These are phyloP conservation scores for Pandemis corylana DNA, from an alignment of 2,888 invertebrate species.

Conservation along the genomic window DNA sequence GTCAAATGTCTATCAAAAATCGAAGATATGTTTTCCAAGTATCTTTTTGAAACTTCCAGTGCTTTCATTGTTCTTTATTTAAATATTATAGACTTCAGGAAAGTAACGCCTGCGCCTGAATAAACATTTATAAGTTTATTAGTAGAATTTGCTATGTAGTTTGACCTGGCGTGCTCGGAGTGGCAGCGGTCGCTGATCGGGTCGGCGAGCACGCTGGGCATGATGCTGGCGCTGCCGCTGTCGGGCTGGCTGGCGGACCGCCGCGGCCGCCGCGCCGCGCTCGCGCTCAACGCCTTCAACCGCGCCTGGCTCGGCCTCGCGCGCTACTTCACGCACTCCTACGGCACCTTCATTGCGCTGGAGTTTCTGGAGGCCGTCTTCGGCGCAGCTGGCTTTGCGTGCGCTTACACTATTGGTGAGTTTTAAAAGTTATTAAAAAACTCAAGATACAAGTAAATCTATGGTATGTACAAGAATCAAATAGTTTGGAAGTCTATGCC, in stretches of 20 bases:
- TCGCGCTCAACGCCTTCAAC: conserved; percentile 69
- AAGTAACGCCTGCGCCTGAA: not conserved
- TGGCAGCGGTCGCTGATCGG: conserved; percentile 88
- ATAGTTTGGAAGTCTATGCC: too few relatives aligned
- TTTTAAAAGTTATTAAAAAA: not conserved
- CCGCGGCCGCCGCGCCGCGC: conserved; percentile 82
- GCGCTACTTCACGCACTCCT: not conserved
- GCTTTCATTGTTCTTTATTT: too few relatives aligned
- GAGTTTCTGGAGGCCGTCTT: not conserved
- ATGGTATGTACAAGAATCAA: too few relatives aligned
- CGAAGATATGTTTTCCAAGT: too few relatives aligned
- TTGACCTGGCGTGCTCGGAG: conserved; percentile 79
- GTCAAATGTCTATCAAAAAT: too few relatives aligned
- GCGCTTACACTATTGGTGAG: conserved; percentile 83
- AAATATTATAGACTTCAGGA: too few relatives aligned
- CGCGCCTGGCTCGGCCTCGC: not conserved
- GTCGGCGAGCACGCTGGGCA: conserved; percentile 86
- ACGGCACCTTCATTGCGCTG: not conserved
- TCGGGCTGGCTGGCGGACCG: conserved; percentile 87
- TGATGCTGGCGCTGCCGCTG: conserved; percentile 85
- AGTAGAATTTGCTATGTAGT: conserved; percentile 60
- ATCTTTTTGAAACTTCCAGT: too few relatives aligned
- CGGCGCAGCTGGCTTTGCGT: not conserved
- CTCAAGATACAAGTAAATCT: not conserved
- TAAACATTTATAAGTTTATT: not conserved